Evolutionary conservation across 2,888 invertebrate genomes (phyloP).

Genomic region (Tridacna crocea): DNA sequence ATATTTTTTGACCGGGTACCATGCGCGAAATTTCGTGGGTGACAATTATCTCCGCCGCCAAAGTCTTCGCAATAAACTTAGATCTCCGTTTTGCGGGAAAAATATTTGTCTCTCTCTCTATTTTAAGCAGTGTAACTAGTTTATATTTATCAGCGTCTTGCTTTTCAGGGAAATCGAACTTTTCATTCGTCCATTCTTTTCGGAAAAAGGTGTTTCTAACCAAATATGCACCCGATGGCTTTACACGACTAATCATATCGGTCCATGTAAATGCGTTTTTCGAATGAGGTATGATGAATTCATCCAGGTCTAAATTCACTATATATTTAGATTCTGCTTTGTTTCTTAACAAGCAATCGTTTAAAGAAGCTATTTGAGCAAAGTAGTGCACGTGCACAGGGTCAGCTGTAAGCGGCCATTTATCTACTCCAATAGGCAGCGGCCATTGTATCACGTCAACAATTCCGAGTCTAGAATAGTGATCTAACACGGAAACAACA

Average conservation of each 20-base stretch:
- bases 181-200: constrained; percentile 19
- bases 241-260: constrained; percentile 18
- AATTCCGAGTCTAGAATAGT: constrained; percentile 65
- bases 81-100: background rate
- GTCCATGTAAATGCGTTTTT: background rate
- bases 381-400: constrained; percentile 76
- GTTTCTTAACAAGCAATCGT: constrained; percentile 80
- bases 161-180: constrained; percentile 6
- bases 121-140: constrained; percentile 13
- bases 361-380: constrained; percentile 79
- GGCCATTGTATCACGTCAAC: constrained; percentile 76
- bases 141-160: constrained; percentile 12
- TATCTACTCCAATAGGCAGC: constrained; percentile 71
- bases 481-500: constrained; percentile 67
- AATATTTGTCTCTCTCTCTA: constrained; percentile 9
- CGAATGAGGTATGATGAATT: constrained; percentile 76
- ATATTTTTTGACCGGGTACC: too few relatives aligned
- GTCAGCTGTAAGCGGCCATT: constrained; percentile 48
- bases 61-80: constrained; percentile 13
- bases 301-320: constrained; percentile 80
- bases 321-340: constrained; percentile 69
- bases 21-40: constrained; percentile 3
- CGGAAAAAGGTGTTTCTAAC: constrained; percentile 22
- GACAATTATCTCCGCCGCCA: background rate
- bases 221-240: background rate